phyloP scores from a whole-genome alignment of 2,113 vertebrate genomes.

The Colinus virginianus region DNA sequence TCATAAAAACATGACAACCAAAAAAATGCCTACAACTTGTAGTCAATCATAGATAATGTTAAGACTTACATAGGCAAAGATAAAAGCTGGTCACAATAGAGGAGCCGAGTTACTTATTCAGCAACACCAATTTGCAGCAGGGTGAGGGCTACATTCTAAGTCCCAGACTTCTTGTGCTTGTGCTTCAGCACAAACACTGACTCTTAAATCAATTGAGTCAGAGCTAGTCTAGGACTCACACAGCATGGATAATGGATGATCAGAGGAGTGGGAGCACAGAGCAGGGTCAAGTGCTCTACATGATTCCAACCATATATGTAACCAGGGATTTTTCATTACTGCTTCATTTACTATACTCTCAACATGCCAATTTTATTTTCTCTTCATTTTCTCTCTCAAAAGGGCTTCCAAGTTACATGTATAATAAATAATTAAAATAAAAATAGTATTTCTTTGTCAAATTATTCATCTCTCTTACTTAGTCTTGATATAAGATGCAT shows the following conservation, averaged over 20 bases:
- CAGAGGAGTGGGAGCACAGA: not conserved
- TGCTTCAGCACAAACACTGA: not conserved
- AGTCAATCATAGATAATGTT: not conserved
- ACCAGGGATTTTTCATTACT: not conserved
- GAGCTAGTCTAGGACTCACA: not conserved
- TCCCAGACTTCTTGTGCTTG: not conserved
- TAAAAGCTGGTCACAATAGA: not conserved
- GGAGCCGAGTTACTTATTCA: not conserved
- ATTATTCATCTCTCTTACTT: not conserved
- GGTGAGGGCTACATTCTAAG: not conserved
- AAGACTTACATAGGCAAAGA: not conserved
- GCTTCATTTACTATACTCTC: not conserved
- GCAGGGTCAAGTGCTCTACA: not conserved
- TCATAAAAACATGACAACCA: too few relatives aligned
- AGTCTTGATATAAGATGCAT: not conserved
- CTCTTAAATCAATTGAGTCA: not conserved
- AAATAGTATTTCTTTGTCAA: not conserved
- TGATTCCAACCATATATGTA: not conserved
- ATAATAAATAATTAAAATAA: not conserved
- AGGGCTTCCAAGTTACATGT: not conserved
- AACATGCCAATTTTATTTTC: not conserved
- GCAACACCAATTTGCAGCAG: not conserved
- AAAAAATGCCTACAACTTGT: not conserved
- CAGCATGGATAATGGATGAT: not conserved
- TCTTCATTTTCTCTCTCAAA: not conserved